phyloP scores from a whole-genome alignment of 2,113 vertebrate genomes.

The Heterocephalus glaber region DNA sequence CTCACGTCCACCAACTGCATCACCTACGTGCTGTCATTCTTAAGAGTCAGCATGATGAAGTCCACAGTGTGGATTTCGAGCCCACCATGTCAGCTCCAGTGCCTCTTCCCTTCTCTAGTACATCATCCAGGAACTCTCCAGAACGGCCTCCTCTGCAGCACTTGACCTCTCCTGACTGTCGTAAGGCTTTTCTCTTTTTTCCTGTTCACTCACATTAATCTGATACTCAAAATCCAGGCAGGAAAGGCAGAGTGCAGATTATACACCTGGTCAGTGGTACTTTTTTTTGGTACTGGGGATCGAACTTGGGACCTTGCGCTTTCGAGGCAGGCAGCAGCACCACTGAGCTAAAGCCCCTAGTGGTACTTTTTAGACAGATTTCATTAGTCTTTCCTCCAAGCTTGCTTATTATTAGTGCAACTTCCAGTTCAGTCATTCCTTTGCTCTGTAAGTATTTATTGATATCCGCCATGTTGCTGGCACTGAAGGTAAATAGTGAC shows the following conservation, averaged over 20 bases:
- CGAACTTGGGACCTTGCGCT: too few species aligned
- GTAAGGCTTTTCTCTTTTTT: background rate
- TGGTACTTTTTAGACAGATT: background rate
- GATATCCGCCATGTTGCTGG: too few species aligned
- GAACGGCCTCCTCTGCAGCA: background rate
- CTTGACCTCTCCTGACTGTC: background rate
- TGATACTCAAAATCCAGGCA: background rate
- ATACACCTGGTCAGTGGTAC: background rate
- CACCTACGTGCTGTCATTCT: background rate
- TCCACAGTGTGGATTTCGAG: background rate
- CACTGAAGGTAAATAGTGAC: background rate
- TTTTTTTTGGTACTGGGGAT: too few species aligned
- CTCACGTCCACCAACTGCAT: background rate
- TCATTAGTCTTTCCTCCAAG: background rate
- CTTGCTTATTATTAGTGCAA: background rate
- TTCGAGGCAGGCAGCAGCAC: too few species aligned
- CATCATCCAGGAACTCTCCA: background rate
- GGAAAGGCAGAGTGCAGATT: background rate
- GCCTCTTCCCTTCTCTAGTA: too few species aligned
- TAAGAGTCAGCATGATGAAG: background rate
- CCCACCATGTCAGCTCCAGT: background rate
- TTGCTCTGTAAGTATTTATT: background rate
- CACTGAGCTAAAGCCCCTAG: too few species aligned
- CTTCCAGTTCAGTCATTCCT: background rate
- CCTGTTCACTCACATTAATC: background rate